Percentiles rank a stretch among this genome's conserved stretches.
Conservation (phyloP, 2,888 invertebrate genomes). For the Helicoverpa assulta region DNA sequence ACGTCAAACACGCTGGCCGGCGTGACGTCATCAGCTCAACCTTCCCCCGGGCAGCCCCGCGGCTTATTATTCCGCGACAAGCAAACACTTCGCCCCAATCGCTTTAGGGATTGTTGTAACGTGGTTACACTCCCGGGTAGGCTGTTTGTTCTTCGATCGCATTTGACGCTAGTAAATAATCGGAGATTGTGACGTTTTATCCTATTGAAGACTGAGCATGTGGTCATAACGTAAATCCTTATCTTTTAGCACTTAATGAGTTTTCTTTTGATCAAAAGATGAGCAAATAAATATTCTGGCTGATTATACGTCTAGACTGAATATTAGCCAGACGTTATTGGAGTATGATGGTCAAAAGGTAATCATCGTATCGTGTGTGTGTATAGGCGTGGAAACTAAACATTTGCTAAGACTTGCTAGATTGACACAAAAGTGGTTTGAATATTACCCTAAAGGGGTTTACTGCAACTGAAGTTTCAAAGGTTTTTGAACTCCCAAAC, state of each 20-base stretch:
- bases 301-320: slow-evolving; percentile 23
- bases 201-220: slow-evolving; percentile 9
- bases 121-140: slow-evolving; percentile 30
- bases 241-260: not conserved
- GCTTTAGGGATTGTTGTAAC: slow-evolving; percentile 46
- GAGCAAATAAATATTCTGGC: not conserved
- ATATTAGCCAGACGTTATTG: not conserved
- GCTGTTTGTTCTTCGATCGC: slow-evolving; percentile 37
- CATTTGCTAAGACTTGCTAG: not conserved
- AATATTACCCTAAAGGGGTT: not conserved
- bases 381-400: not conserved
- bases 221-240: slow-evolving; percentile 2
- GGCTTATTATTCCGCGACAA: slow-evolving; percentile 49
- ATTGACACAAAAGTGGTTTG: not conserved
- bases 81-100: slow-evolving; percentile 46
- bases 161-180: slow-evolving; percentile 33
- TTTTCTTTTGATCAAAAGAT: not conserved
- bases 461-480: not conserved
- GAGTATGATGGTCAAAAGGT: not conserved
- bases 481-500: not conserved
- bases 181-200: slow-evolving; percentile 12
- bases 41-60: slow-evolving; percentile 28
- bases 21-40: slow-evolving; percentile 52
- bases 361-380: slow-evolving; percentile 1
- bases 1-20: slow-evolving; percentile 18